These are phyloP conservation scores for Mystacides longicornis DNA, from an alignment of 2,888 invertebrate genomes.

Conservation along the genomic window DNA sequence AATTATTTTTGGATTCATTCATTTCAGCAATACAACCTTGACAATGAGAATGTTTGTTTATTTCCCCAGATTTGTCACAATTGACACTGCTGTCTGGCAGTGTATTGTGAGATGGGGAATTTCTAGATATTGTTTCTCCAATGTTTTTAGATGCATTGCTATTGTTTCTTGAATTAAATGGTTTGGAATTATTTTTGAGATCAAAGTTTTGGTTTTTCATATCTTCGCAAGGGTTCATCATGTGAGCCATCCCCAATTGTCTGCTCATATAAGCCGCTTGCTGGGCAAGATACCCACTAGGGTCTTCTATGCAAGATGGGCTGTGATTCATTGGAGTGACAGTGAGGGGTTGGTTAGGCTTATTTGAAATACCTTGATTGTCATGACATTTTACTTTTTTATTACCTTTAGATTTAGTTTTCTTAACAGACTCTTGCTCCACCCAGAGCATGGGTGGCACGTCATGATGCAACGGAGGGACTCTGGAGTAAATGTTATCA, in stretches of 20 bases:
- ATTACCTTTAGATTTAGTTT: constrained; percentile 45
- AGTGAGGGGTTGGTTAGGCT: constrained; percentile 17
- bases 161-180: constrained; percentile 23
- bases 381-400: constrained; percentile 40
- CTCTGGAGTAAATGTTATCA: constrained; percentile 56
- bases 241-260: constrained; percentile 42
- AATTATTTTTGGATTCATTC: constrained; percentile 22
- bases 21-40: constrained; percentile 23
- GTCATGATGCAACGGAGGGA: constrained; percentile 67
- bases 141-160: constrained; percentile 10
- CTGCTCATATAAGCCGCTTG: constrained; percentile 79
- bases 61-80: constrained; percentile 36
- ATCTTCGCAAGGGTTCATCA: constrained; percentile 10
- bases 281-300: constrained; percentile 83
- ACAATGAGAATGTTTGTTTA: constrained; percentile 21
- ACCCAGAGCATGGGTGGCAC: constrained; percentile 48
- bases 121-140: constrained; percentile 27
- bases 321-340: constrained; percentile 38
- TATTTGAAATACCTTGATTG: constrained; percentile 30
- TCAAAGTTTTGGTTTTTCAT: constrained; percentile 14
- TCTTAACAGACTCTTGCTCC: constrained; percentile 52
- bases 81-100: constrained; percentile 45
- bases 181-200: neutral
- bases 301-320: constrained; percentile 87
- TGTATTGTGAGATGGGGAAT: constrained; percentile 41